phyloP scores from a whole-genome alignment of 2,797 vertebrate species.

The Trichosurus vulpecula region DNA sequence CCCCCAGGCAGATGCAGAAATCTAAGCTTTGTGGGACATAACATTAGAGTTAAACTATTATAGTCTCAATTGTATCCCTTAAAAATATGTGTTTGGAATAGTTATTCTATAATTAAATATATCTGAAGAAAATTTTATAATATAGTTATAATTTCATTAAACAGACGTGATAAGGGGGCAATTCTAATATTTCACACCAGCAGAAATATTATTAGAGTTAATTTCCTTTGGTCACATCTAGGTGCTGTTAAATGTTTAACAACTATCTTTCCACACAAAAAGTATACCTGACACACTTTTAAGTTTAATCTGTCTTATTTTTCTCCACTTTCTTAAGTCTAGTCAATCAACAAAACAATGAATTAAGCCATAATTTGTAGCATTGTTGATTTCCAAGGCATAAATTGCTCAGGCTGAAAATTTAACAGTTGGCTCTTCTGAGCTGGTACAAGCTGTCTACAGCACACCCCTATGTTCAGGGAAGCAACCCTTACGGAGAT shows the following conservation, averaged over 20 bases:
- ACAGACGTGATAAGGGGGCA: not conserved
- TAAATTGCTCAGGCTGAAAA: not conserved
- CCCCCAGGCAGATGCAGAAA: constrained; percentile 38
- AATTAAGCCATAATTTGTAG: not conserved
- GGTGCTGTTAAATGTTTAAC: not conserved
- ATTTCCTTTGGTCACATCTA: not conserved
- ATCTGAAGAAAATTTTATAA: not conserved
- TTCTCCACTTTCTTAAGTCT: not conserved
- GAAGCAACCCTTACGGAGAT: not conserved
- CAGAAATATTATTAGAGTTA: not conserved
- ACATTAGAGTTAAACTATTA: constrained; percentile 20
- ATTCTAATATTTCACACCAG: not conserved
- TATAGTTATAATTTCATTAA: not conserved
- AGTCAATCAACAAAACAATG: not conserved
- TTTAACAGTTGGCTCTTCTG: not conserved
- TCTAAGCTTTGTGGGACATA: constrained; percentile 6
- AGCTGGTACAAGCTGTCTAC: not conserved
- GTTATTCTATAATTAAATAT: not conserved
- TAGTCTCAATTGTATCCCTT: constrained; percentile 36
- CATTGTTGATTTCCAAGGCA: not conserved
- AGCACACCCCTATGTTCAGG: not conserved
- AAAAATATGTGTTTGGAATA: not conserved
- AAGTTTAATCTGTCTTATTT: not conserved
- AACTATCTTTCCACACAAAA: not conserved
- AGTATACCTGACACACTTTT: not conserved